These are phyloP conservation scores for Philereme transversata DNA, from an alignment of 2,888 invertebrate genomes.

Conservation along the genomic window DNA sequence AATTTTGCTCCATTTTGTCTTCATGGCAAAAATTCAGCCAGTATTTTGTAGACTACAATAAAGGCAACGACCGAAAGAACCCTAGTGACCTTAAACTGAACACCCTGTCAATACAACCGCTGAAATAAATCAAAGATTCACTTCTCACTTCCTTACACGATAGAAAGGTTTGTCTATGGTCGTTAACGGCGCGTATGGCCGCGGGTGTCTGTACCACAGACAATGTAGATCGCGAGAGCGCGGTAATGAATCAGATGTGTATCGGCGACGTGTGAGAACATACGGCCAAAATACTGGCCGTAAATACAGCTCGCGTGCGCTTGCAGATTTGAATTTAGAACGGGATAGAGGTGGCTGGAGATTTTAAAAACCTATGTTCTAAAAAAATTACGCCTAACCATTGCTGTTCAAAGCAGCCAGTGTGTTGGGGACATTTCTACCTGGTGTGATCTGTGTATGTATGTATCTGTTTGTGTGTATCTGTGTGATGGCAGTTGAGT, in stretches of 20 bases:
- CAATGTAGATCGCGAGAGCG: constrained; percentile 67
- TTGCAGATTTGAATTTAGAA: constrained; percentile 37
- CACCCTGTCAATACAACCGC: constrained; percentile 19
- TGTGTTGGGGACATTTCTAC: no score
- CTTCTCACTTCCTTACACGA: constrained; percentile 39
- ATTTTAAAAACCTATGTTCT: no score
- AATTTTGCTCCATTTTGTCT: no score
- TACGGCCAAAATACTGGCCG: constrained; percentile 81
- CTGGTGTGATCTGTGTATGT: no score
- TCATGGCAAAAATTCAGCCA: no score
- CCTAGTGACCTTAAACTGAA: neutral
- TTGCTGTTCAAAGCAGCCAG: no score
- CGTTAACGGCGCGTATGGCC: constrained; percentile 50
- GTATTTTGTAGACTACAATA: no score
- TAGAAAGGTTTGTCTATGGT: constrained; percentile 41
- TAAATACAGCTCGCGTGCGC: constrained; percentile 81
- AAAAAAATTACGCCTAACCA: no score
- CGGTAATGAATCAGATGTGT: constrained; percentile 83
- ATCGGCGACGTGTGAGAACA: constrained; percentile 82
- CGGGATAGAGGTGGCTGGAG: constrained; percentile 49
- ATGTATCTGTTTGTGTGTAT: no score
- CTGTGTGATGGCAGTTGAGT: no score
- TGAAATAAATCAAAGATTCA: constrained; percentile 39
- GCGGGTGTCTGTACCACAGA: constrained; percentile 48
- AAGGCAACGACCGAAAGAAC: neutral